Evolutionary conservation across 2,888 invertebrate genomes (phyloP).

Genomic region (Amphipoea lucens): DNA sequence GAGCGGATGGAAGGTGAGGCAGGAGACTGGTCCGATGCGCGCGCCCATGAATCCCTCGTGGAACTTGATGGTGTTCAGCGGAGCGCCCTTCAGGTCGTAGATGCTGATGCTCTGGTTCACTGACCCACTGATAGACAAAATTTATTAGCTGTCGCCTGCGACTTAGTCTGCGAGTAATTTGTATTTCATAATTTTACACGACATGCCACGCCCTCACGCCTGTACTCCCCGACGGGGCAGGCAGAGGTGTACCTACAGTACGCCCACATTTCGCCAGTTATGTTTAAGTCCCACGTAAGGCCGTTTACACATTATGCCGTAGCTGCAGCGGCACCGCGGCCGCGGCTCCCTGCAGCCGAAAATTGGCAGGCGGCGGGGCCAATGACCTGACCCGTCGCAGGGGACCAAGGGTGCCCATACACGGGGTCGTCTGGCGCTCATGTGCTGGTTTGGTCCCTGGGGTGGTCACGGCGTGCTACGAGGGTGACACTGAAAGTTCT

Average conservation of each 20-base stretch:
- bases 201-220: neutral
- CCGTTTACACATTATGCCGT: no score
- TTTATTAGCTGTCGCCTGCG: neutral
- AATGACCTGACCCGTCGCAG: no score
- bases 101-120: slow-evolving; percentile 94
- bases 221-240: neutral
- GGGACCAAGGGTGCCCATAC: no score
- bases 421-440: no score
- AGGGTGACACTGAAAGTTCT: no score
- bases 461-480: no score
- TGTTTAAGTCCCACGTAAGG: neutral
- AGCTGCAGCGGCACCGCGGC: no score
- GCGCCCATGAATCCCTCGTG: slow-evolving; percentile 97
- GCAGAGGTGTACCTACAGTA: neutral
- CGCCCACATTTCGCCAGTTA: neutral
- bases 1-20: slow-evolving; percentile 97
- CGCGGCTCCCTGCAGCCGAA: no score
- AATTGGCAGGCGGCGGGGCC: no score
- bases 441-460: no score
- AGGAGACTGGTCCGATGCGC: slow-evolving; percentile 96
- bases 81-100: slow-evolving; percentile 93
- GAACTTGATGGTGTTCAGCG: slow-evolving; percentile 95
- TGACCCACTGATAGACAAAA: slow-evolving; percentile 91
- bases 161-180: neutral
- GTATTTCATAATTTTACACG: neutral